Base-by-base conservation (phyloP, 2,113 vertebrate species). In the Isurus oxyrinchus region DNA sequence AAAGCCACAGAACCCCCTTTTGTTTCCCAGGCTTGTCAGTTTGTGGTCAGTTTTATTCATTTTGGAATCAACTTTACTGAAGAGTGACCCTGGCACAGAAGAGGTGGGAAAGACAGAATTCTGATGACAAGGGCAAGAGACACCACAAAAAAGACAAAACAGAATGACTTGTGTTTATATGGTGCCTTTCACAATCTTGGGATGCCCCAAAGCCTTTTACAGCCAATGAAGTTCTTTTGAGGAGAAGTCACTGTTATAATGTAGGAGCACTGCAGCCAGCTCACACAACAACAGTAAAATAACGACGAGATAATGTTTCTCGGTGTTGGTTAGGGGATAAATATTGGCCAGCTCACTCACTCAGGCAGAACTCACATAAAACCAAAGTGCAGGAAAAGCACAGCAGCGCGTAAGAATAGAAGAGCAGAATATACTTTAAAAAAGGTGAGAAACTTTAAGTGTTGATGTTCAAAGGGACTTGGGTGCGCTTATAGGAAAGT, bases 21-120 rank as follows among this genome's bases (percentile, higher is more conserved):
- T 95, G 94, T 95, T 55, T 35, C 23, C 66, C 44, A 5, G 59
- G 49, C 94, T 69, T 95, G 66, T 95, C 94, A 31, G 66, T 19
- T 91, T 91, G 88, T 59, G 88, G 27, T n/a, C 31, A 91, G 55
- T 13, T n/a, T 16, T 95, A 55, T 53, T 76, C 94, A 35, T 69
- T n/a, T 93, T 72, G 49, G 94, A 67, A 95, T 95, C 40, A 44
- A 95, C 94, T 95, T 55, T 55, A 31, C 94, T 16, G 67, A 76
- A 31, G 21, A 21, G 25, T 76, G 94, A 72, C 67, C 66, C 31
- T 16, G n/a, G 90, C 59, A 40, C 31, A 7, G 35, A 10, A n/a
- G 35, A 63, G 14, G 40, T 84, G 81, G 81, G 81, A 49, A 84
- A 84, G 81, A 84, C 79, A 40, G n/a, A 14, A 14, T 6, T 61